Conservation (phyloP, 2,888 invertebrate species). For the Orgyia antiqua region DNA sequence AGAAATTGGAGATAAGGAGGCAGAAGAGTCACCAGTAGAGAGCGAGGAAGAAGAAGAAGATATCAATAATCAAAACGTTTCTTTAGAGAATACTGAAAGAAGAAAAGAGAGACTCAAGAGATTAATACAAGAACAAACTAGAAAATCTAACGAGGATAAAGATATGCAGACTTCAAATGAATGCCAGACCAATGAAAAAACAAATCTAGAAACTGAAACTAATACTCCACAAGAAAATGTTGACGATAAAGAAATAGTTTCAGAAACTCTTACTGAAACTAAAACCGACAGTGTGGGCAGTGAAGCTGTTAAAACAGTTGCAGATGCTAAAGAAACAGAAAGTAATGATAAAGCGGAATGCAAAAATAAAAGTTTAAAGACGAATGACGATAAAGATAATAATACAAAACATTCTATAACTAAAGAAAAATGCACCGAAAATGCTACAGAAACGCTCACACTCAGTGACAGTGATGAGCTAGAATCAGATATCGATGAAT, state of each 20-base stretch:
- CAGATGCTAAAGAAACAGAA: neutral
- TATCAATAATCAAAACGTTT: constrained; percentile 31
- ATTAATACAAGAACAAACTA: constrained; percentile 50
- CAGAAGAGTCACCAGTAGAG: constrained; percentile 62
- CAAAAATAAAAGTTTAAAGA: neutral
- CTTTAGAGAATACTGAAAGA: constrained; percentile 47
- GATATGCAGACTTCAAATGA: constrained; percentile 18
- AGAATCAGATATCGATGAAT: constrained; percentile 58
- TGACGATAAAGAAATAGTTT: neutral
- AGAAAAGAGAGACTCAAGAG: constrained; percentile 55
- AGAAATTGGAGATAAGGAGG: constrained; percentile 68
- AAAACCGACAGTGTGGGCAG: constrained; percentile 4
- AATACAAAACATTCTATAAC: neutral
- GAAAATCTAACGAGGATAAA: constrained; percentile 26
- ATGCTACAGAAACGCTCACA: constrained; percentile 28
- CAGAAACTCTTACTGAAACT: neutral
- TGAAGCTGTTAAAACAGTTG: neutral
- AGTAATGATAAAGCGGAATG: too few species aligned
- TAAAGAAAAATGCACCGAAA: constrained; percentile 5
- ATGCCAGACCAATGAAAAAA: constrained; percentile 6
- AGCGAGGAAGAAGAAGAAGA: constrained; percentile 65
- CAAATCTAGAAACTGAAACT: constrained; percentile 1
- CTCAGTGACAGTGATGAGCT: constrained; percentile 40
- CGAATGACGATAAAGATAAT: neutral
- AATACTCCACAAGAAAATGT: neutral